phyloP scores from a whole-genome alignment of 2,888 invertebrate species.

The Athetis lepigone region DNA sequence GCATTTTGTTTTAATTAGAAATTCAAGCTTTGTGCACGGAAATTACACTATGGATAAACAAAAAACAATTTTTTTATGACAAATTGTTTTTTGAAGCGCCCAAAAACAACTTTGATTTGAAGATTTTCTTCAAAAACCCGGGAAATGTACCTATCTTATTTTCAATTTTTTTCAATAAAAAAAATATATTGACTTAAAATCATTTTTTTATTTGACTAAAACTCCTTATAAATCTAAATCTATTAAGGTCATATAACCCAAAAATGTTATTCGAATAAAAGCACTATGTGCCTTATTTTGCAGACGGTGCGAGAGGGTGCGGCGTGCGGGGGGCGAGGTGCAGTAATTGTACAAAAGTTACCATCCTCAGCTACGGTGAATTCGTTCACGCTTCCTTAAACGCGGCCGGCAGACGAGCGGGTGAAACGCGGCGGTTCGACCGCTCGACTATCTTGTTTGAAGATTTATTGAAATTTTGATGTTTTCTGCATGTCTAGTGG shows the following conservation, averaged over 20 bases:
- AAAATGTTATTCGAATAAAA: background rate
- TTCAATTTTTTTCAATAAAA: too few relatives aligned
- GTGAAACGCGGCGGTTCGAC: constrained; percentile 60
- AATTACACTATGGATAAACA: background rate
- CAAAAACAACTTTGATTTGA: too few relatives aligned
- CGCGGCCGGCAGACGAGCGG: constrained; percentile 55
- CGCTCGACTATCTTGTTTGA: constrained; percentile 29
- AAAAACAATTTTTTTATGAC: background rate
- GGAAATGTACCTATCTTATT: too few relatives aligned
- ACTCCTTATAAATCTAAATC: background rate
- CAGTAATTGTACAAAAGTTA: constrained; percentile 88
- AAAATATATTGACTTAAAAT: too few relatives aligned
- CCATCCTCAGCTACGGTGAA: constrained; percentile 82
- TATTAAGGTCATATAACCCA: background rate
- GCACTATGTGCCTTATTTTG: constrained; percentile 61
- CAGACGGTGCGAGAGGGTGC: constrained; percentile 68
- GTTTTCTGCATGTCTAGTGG: background rate
- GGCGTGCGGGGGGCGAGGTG: constrained; percentile 63
- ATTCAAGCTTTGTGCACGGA: background rate
- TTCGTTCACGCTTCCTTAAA: constrained; percentile 80
- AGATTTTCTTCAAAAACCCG: too few relatives aligned
- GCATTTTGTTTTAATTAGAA: background rate
- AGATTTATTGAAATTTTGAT: too few relatives aligned
- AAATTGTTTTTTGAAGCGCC: too few relatives aligned
- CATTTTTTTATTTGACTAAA: too few relatives aligned